Evolutionary conservation across 2,113 vertebrate genomes (phyloP).

Genomic region (Pterophyllum scalare): DNA sequence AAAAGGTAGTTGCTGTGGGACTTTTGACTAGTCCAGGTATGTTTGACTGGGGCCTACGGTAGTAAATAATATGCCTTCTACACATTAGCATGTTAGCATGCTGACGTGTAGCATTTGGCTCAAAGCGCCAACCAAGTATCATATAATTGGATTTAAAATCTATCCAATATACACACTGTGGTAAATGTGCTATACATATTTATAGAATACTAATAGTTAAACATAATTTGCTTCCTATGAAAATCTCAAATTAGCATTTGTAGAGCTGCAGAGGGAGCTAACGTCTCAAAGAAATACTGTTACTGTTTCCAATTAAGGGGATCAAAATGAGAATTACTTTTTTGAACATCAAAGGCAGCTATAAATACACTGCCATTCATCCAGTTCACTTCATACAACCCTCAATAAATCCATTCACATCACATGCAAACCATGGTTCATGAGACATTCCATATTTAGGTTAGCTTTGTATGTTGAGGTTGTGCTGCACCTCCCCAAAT

Average conservation of each 20-base stretch:
- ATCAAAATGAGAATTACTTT: conserved; percentile 54
- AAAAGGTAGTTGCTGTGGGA: no score
- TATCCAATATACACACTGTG: neutral
- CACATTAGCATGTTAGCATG: neutral
- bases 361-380: conserved; percentile 54
- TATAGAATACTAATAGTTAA: neutral
- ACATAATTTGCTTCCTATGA: neutral
- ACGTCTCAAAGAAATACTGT: conserved; percentile 9
- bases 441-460: neutral
- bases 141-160: neutral
- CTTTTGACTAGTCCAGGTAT: neutral
- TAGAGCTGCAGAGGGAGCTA: conserved; percentile 13
- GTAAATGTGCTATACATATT: neutral
- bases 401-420: conserved; percentile 46
- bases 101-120: neutral
- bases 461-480: neutral
- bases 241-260: neutral
- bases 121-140: neutral
- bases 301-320: conserved; percentile 45
- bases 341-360: conserved; percentile 67
- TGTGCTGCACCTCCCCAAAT: neutral
- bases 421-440: conserved; percentile 12
- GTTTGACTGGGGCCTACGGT: neutral
- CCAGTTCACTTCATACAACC: conserved; percentile 38
- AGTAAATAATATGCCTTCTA: neutral